phyloP scores from a whole-genome alignment of 2,797 vertebrate genomes.

The Graptemys geographica region DNA sequence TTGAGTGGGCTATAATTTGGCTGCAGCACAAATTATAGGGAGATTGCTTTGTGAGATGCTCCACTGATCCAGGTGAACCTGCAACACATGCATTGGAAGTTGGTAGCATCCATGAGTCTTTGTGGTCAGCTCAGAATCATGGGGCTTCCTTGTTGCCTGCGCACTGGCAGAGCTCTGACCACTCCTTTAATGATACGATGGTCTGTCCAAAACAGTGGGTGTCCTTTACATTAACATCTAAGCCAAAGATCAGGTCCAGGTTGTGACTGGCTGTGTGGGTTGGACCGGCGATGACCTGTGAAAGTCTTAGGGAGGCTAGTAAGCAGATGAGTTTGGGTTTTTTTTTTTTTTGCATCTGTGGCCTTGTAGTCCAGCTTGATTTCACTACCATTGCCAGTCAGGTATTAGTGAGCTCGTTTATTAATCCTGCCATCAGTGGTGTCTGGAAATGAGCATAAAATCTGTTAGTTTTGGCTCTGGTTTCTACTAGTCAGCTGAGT shows the following conservation, averaged over 20 bases:
- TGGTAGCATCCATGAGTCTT: neutral
- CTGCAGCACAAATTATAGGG: neutral
- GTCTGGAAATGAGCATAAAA: neutral
- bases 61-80: neutral
- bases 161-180: neutral
- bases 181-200: neutral
- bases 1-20: neutral
- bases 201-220: neutral
- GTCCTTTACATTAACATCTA: neutral
- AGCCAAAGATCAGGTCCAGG: neutral
- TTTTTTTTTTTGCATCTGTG: neutral
- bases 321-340: neutral
- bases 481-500: neutral
- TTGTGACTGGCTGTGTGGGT: neutral
- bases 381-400: neutral
- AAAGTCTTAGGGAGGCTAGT: neutral
- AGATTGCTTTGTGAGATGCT: neutral
- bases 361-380: neutral
- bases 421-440: neutral
- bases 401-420: neutral
- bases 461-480: neutral
- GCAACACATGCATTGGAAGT: neutral
- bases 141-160: neutral
- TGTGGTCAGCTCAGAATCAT: neutral
- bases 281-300: neutral